Conservation (phyloP, 1,140 invertebrate species). For the Vollenhovia emeryi region DNA sequence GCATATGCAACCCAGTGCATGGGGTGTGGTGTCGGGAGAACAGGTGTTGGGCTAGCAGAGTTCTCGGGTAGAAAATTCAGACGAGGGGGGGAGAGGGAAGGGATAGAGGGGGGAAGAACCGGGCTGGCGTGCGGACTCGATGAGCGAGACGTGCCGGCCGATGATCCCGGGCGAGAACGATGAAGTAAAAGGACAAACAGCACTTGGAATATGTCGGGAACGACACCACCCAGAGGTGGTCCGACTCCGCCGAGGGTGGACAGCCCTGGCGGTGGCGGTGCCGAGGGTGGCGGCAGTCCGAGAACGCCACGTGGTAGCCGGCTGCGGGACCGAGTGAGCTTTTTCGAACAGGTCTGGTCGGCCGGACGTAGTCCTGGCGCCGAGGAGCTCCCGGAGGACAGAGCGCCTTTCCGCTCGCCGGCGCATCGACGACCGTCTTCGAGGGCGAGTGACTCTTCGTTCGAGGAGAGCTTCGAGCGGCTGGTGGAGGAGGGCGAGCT, state of each 20-base stretch:
- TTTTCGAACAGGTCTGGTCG: constrained; percentile 92
- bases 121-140: background rate
- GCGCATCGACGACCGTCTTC: constrained; percentile 66
- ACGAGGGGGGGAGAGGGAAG: background rate
- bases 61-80: background rate
- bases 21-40: constrained; percentile 70
- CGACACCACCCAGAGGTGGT: constrained; percentile 23
- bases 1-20: constrained; percentile 36
- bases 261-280: constrained; percentile 58
- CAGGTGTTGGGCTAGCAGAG: constrained; percentile 61
- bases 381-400: constrained; percentile 77
- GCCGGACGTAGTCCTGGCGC: constrained; percentile 81
- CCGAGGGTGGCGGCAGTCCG: constrained; percentile 63
- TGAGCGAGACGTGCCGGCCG: background rate
- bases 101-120: background rate
- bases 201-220: constrained; percentile 9
- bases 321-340: constrained; percentile 89
- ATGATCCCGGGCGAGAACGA: background rate
- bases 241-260: constrained; percentile 62
- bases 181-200: background rate
- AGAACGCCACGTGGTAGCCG: constrained; percentile 84
- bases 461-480: constrained; percentile 87
- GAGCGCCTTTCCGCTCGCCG: constrained; percentile 63
- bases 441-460: constrained; percentile 80
- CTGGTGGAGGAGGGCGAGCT: constrained; percentile 88